Base-by-base conservation (phyloP, 2,888 invertebrate genomes). In the Caenorhabditis doughertyi region DNA sequence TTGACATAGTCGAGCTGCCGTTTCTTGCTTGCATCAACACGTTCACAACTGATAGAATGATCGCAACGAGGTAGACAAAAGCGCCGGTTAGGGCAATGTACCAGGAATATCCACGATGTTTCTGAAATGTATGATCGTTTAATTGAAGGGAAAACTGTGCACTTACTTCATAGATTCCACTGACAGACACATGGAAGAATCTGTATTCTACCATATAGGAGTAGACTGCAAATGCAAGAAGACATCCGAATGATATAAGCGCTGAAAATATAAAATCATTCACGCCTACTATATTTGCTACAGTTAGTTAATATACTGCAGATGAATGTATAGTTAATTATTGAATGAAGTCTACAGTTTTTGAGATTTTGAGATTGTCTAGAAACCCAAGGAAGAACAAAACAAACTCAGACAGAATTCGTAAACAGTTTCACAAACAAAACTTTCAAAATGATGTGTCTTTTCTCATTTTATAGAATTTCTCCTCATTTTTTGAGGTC, bases 91-190 rank as follows among this genome's bases (percentile, higher is more conserved):
- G 39, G 4, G 87, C 89, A 2, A 91, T 65, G 76, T 88, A 89
- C 62, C 84, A 91, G 2, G 90, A 90, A 55, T 90, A 91, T 16
- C 91, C 91, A 27, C 84, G 84, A 39, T 90, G 91, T 72, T 91
- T 91, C 89, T 90, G 67, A 68, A 86, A 73, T 13, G 8, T 18
- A 11, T 25, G 11, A 21, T 58, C 9, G 39, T n/a, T 25, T 27
- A 23, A 42, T 35, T 16, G 18, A 23, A 8, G 16, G 39, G 1
- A 39, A 58, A 39, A 9, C 5, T 21, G 2, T n/a, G n/a, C n/a
- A n/a, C n/a, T n/a, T n/a, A 89, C 90, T 82, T 91, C 91, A 77
- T 91, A 91, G 35, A 91, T 91, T 55, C 91, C 91, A 72, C 88
- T 88, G 35, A 91, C 91, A 18, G 88, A 88, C 16, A 91, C 91